A percentile compares a stretch with the other conserved stretches of the same genome.
These are phyloP conservation scores for Parapristionchus giblindavisi DNA, from an alignment of 2,888 invertebrate genomes.

Conservation along the genomic window DNA sequence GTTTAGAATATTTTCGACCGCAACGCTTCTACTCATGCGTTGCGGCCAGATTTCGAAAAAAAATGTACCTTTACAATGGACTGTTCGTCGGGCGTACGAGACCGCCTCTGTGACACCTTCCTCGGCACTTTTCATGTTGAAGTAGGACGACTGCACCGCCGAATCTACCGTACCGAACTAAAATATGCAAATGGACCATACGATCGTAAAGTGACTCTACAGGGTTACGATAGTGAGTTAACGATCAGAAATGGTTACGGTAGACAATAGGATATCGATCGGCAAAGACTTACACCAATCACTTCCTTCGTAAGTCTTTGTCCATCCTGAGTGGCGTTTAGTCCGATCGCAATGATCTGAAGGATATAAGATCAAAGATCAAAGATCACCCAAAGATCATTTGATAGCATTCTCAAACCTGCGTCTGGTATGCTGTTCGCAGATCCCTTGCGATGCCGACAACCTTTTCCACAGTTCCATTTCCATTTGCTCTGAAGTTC, in stretches of 20 bases:
- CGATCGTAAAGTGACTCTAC: not conserved
- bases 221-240: not conserved
- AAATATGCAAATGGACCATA: not conserved
- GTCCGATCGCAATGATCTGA: slow-evolving; percentile 33
- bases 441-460: slow-evolving; percentile 19
- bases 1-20: not conserved
- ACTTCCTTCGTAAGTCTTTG: slow-evolving; percentile 25
- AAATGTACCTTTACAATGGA: slow-evolving; percentile 32
- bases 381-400: no score
- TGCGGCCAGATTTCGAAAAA: no score
- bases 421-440: slow-evolving; percentile 22
- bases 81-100: not conserved
- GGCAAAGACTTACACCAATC: slow-evolving; percentile 24
- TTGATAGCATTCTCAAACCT: not conserved
- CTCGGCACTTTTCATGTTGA: slow-evolving; percentile 27
- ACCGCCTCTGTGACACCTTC: not conserved
- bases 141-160: slow-evolving; percentile 33
- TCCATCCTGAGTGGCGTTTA: slow-evolving; percentile 30
- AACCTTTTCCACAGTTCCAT: slow-evolving; percentile 35
- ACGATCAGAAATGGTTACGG: no score
- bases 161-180: slow-evolving; percentile 24
- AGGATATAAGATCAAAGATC: not conserved
- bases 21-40: no score
- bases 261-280: no score
- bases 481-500: slow-evolving; percentile 22